Percentiles rank a stretch among this genome's conserved stretches.
phyloP scores from a whole-genome alignment of 2,888 invertebrate species.

The Iselma pallidipennis region DNA sequence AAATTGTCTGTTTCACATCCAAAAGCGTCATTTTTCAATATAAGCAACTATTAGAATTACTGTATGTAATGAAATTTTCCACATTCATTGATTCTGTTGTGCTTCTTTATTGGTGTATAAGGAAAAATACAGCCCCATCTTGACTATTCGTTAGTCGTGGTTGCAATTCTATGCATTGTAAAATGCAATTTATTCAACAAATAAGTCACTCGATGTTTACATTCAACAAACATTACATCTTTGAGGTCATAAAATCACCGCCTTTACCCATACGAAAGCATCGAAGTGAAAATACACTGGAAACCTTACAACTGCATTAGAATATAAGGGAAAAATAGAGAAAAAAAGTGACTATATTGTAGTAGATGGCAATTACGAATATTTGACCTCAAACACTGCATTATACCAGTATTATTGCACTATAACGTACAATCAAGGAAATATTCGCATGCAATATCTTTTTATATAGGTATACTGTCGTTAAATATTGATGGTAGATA shows the following conservation, averaged over 20 bases:
- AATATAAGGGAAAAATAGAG: background rate
- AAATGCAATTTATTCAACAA: conserved; percentile 1
- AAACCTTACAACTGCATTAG: background rate
- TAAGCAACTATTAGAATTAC: too few relatives aligned
- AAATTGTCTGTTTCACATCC: too few relatives aligned
- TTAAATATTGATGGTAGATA: background rate
- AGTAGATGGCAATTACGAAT: background rate
- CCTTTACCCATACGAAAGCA: background rate
- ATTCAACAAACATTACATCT: background rate
- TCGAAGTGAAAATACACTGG: background rate
- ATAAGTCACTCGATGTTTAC: background rate
- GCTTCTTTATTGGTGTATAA: background rate
- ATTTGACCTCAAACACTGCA: background rate
- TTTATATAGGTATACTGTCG: background rate
- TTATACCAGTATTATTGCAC: too few relatives aligned
- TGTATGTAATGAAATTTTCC: background rate
- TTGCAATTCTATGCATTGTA: background rate
- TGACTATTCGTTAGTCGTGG: background rate
- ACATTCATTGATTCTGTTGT: background rate
- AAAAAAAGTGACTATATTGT: background rate
- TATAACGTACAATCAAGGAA: background rate
- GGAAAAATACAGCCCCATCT: background rate
- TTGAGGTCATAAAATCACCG: background rate
- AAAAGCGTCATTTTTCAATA: too few relatives aligned
- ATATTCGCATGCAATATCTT: background rate